Evolutionary conservation across 2,113 vertebrate genomes (phyloP), one percentile per base, ranked within the genome.

Genomic region (Rhodinocichla rosea): DNA sequence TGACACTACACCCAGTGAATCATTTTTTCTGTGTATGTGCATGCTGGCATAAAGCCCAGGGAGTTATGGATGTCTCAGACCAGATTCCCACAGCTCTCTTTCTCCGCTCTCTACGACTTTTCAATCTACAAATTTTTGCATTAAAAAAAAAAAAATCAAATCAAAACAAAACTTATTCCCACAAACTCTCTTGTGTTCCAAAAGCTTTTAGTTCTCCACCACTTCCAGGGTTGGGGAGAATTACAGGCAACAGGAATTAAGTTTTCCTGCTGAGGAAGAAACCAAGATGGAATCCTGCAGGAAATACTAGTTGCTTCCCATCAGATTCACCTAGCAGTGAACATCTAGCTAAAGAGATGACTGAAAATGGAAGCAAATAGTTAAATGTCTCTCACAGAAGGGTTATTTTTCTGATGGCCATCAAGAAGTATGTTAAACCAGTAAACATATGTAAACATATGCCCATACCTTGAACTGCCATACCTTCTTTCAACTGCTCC

Each of bases 41-140:
- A 69, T 0, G 2, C 50, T 95, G 95, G 94, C 88, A 62, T 6
- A 77, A 90, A 67, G 90, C 95, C 90, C 83, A 83, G 76, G 26
- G 35, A 92, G 30, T 59, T 92, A 88, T 16, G 80, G 63, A 96
- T 50, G 59, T 57, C 92, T 93, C 3, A 14, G 47, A 45, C 30
- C 79, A 90, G 59, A 88, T 96, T 97, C 94, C 90, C 95, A 94
- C 86, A 95, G 76, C 60, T 80, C n/a, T 63, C 53, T 19, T 76
- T 69, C 63, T 83, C 49, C 35, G 42, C 49, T 90, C 26, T 24
- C 18, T 40, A 76, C 8, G 35, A 76, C 37, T 90, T 92, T 12
- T 57, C 13, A 3, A 45, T 50, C 30, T 74, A 57, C 11, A 83
- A 37, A 30, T 86, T 95, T 86, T 40, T 30, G 32, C 17, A 37